These are phyloP conservation scores for Cyprinodon diabolis DNA, from an alignment of 2,797 vertebrate species.

Conservation along the genomic window DNA sequence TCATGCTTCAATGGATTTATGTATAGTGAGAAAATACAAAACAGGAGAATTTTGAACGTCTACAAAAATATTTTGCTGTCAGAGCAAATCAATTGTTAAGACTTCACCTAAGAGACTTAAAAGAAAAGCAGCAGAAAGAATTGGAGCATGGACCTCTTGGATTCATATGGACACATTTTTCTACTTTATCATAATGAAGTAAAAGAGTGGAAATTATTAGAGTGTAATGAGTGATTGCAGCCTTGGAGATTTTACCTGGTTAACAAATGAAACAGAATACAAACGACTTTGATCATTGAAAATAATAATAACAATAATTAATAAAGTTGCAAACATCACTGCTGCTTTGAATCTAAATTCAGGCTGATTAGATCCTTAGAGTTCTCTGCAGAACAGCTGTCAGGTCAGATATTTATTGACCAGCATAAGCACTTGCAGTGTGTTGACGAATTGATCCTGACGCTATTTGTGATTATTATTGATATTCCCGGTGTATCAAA, in stretches of 20 bases:
- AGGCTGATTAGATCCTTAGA: constrained; percentile 11
- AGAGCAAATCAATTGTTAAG: constrained; percentile 14
- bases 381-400: constrained; percentile 11
- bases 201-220: constrained; percentile 7
- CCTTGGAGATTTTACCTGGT: constrained; percentile 10
- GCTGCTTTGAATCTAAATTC: not conserved
- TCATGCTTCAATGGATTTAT: constrained; percentile 35
- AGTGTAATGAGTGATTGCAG: not conserved
- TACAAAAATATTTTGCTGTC: constrained; percentile 24
- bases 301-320: constrained; percentile 5
- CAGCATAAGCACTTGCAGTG: constrained; percentile 3
- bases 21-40: not conserved
- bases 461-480: constrained; percentile 37
- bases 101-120: constrained; percentile 11
- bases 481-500: constrained; percentile 40
- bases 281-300: not conserved
- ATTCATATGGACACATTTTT: constrained; percentile 13
- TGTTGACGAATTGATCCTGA: constrained; percentile 25
- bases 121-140: constrained; percentile 3
- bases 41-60: constrained; percentile 14
- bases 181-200: constrained; percentile 25
- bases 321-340: constrained; percentile 5
- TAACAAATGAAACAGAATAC: constrained; percentile 3
- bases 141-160: not conserved
- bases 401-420: constrained; percentile 30